Conservation (phyloP, 2,113 vertebrate species). For the Pseudopodoces humilis region DNA sequence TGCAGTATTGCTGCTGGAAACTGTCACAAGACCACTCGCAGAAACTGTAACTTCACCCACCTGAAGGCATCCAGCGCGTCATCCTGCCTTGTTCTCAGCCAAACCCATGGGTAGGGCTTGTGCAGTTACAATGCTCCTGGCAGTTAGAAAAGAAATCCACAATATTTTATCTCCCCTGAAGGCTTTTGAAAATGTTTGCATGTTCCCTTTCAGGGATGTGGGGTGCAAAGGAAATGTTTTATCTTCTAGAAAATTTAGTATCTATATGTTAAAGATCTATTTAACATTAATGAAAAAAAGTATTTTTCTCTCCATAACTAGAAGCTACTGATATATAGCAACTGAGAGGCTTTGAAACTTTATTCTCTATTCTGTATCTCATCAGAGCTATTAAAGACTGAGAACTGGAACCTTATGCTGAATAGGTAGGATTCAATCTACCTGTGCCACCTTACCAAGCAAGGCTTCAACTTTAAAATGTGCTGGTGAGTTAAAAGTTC, state of each 20-base stretch:
- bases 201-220: background rate
- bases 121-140: background rate
- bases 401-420: background rate
- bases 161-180: background rate
- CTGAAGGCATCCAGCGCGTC: background rate
- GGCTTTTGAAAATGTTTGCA: background rate
- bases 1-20: background rate
- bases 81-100: background rate
- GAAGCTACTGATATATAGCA: background rate
- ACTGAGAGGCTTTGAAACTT: background rate
- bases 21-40: background rate
- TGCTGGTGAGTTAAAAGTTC: background rate
- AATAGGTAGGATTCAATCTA: background rate
- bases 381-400: background rate
- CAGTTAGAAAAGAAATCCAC: background rate
- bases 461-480: background rate
- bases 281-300: background rate
- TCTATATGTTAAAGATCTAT: background rate
- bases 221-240: background rate
- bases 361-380: background rate
- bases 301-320: background rate
- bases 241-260: background rate
- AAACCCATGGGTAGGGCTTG: background rate
- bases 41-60: background rate
- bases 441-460: background rate